phyloP scores from a whole-genome alignment of 2,113 vertebrate species.

The Emydura subglobosa region DNA sequence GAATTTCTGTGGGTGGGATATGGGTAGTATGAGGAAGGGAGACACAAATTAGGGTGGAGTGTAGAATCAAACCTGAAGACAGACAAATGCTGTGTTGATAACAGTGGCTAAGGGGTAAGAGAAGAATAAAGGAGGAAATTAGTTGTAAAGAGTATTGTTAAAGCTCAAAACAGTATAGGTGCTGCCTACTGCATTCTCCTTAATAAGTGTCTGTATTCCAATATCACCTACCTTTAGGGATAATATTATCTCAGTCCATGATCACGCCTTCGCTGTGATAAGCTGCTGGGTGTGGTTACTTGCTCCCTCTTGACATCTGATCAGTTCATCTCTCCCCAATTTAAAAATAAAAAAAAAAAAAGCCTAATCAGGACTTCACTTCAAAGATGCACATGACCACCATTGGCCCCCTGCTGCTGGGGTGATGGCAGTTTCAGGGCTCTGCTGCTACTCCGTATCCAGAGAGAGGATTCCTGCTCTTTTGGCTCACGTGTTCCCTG shows the following conservation, averaged over 20 bases:
- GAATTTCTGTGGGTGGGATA: background rate
- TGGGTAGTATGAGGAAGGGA: background rate
- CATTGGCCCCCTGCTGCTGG: background rate
- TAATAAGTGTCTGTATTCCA: background rate
- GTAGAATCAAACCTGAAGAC: constrained; percentile 11
- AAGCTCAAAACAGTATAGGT: background rate
- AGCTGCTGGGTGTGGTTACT: background rate
- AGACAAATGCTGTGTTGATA: background rate
- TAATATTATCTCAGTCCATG: background rate
- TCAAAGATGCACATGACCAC: background rate
- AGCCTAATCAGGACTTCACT: too few relatives aligned
- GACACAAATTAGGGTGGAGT: background rate
- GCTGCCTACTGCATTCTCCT: background rate
- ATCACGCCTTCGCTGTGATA: background rate
- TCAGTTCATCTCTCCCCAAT: background rate
- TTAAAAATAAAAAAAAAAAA: background rate
- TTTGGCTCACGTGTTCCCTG: background rate
- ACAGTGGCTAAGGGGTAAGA: background rate
- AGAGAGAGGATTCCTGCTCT: background rate
- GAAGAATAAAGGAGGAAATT: background rate
- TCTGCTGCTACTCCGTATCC: background rate
- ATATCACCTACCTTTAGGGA: background rate
- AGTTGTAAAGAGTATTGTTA: background rate
- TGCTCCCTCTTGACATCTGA: too few relatives aligned
- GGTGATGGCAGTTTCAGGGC: background rate